Percentiles rank a stretch among this genome's conserved stretches.
phyloP scores from a whole-genome alignment of 2,113 vertebrate genomes.

The Megaceryle torquata region DNA sequence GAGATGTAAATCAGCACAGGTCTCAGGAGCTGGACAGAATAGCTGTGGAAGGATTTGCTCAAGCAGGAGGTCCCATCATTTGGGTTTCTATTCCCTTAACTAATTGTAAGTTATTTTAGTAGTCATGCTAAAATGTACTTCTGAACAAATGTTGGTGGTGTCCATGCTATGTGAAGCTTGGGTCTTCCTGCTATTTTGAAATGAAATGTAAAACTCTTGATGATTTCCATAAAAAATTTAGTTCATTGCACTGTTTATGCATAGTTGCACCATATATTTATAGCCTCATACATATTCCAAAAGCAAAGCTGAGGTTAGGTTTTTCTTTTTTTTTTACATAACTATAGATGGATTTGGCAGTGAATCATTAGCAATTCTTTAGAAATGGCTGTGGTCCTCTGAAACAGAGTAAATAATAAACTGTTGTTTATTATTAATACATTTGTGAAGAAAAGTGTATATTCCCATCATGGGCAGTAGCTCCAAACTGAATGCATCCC shows the following conservation, averaged over 20 bases:
- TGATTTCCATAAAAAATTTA: not conserved
- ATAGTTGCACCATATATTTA: not conserved
- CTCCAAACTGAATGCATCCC: not conserved
- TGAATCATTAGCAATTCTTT: not conserved
- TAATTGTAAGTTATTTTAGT: not conserved
- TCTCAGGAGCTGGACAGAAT: not conserved
- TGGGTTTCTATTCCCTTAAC: not conserved
- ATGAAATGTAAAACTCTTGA: not conserved
- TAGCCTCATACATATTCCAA: not conserved
- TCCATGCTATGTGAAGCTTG: rapidly evolving
- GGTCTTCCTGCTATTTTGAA: not conserved
- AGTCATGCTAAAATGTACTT: not conserved
- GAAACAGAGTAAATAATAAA: not conserved
- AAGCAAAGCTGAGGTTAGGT: not conserved
- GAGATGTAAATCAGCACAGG: not conserved
- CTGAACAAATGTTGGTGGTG: not conserved
- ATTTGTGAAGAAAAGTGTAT: not conserved
- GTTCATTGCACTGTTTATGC: not conserved
- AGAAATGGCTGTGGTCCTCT: not conserved
- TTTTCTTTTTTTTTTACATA: not conserved
- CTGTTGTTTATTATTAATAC: too few species aligned
- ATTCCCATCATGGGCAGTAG: not conserved
- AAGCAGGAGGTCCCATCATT: not conserved
- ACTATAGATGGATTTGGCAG: not conserved
- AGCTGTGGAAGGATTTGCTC: not conserved